Evolutionary conservation across 2,888 invertebrate species (phyloP).

Genomic region (Diogma glabrata): DNA sequence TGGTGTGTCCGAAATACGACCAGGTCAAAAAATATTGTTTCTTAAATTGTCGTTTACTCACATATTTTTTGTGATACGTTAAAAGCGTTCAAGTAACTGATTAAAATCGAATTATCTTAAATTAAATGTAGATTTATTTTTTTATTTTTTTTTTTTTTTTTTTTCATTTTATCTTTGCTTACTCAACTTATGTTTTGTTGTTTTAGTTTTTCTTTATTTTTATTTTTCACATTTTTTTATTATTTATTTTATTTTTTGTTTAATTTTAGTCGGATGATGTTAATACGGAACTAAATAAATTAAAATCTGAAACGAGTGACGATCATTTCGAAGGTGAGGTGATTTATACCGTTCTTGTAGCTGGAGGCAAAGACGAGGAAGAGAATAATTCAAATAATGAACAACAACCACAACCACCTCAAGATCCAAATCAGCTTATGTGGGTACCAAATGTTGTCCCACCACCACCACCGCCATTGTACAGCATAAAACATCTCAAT

Average conservation of each 20-base stretch:
- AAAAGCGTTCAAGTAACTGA: too few relatives aligned
- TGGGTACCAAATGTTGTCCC: constrained; percentile 27
- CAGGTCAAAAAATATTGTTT: too few relatives aligned
- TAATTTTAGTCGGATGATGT: background rate
- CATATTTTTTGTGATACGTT: too few relatives aligned
- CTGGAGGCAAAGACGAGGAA: background rate
- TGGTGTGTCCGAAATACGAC: too few relatives aligned
- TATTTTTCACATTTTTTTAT: background rate
- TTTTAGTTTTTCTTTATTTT: too few relatives aligned
- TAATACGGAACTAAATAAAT: background rate
- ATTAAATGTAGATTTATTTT: too few relatives aligned
- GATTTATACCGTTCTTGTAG: constrained; percentile 3
- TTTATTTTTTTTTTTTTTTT: too few relatives aligned
- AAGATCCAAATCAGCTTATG: constrained; percentile 12
- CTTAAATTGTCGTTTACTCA: too few relatives aligned
- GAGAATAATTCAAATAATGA: background rate
- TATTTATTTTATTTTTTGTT: background rate
- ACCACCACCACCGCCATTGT: constrained; percentile 33
- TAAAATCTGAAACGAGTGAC: constrained; percentile 4
- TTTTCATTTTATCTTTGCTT: too few relatives aligned
- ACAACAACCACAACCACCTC: background rate
- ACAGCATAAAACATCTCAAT: constrained; percentile 36
- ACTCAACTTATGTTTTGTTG: too few relatives aligned
- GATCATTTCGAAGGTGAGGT: constrained; percentile 1
- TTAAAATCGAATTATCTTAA: too few relatives aligned